A percentile compares a stretch with the other conserved stretches of the same genome.
Conservation (phyloP, 2,888 invertebrate genomes). For the Drosophila fungiperda region DNA sequence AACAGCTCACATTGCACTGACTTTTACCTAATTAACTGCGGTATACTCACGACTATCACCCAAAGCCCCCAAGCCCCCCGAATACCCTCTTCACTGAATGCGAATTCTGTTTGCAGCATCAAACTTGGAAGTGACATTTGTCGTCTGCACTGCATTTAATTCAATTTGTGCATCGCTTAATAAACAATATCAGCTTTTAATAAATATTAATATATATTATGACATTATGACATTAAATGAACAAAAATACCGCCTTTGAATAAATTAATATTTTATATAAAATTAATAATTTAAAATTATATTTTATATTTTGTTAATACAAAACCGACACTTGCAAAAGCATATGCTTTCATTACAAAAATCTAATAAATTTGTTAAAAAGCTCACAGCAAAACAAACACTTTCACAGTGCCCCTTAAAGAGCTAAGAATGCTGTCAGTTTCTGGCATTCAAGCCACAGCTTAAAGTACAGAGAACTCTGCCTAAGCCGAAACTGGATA, state of each 20-base stretch:
- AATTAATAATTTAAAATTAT: neutral
- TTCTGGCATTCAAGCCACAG: constrained; percentile 1
- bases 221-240: neutral
- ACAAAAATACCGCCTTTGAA: neutral
- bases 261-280: neutral
- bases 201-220: constrained; percentile 10
- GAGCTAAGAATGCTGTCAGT: constrained; percentile 32
- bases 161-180: constrained; percentile 55
- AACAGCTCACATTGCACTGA: constrained; percentile 44
- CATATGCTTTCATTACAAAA: constrained; percentile 65
- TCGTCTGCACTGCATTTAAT: constrained; percentile 67
- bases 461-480: constrained; percentile 53
- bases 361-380: constrained; percentile 77
- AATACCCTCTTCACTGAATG: constrained; percentile 17
- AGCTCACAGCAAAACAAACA: constrained; percentile 39
- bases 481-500: constrained; percentile 11
- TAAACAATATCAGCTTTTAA: constrained; percentile 8
- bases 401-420: constrained; percentile 42
- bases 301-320: neutral
- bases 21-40: constrained; percentile 70
- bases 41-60: constrained; percentile 33
- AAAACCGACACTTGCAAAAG: constrained; percentile 15
- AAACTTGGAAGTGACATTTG: constrained; percentile 38
- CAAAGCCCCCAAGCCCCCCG: constrained; percentile 1
- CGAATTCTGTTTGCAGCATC: constrained; percentile 9